Evolutionary conservation across 2,113 vertebrate genomes (phyloP), one percentile per base, ranked within the genome.

Genomic region (Psephotus haematonotus): DNA sequence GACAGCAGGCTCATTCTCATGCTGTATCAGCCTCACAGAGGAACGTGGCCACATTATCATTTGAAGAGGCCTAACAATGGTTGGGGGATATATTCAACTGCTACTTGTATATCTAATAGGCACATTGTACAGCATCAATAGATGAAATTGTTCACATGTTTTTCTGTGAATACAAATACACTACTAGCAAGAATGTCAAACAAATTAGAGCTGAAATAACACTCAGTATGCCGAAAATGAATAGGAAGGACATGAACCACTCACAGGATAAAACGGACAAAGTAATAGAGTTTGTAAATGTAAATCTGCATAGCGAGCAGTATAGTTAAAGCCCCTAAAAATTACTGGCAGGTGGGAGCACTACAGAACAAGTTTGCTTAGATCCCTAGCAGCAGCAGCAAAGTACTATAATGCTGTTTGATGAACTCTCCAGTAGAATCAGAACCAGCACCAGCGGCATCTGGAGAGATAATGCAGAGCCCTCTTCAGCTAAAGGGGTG

Each of bases 151-250:
- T 94, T 97, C 95, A 79, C 92, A 82, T 87, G 82, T 78, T 95
- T 97, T 95, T 86, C 86, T 86, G 86, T 97, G 96, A 97, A 97
- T 96, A 92, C 93, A 96, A 95, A 97, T 96, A 96, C 76, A 92
- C 83, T 91, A 90, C 90, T 69, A 94, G 83, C 93, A 84, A 93
- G 94, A 97, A 92, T 23, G 82, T 95, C 88, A 95, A 97, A 97
- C 93, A 97, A 97, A 95, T 95, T 92, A 95, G 90, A 97, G 79
- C 90, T 86, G 92, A 96, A 96, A 96, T 94, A 95, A 95, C 93
- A 88, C 72, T 93, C 20, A 7, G 78, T 86, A 81, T 47, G 60
- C n/a, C 90, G 52, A 88, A 95, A 93, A 95, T 92, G 81, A 96
- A 95, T 92, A 91, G 72, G 39, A 78, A 88, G 71, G 95, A 96